phyloP scores from a whole-genome alignment of 2,797 vertebrate species.

The Lagorchestes hirsutus region DNA sequence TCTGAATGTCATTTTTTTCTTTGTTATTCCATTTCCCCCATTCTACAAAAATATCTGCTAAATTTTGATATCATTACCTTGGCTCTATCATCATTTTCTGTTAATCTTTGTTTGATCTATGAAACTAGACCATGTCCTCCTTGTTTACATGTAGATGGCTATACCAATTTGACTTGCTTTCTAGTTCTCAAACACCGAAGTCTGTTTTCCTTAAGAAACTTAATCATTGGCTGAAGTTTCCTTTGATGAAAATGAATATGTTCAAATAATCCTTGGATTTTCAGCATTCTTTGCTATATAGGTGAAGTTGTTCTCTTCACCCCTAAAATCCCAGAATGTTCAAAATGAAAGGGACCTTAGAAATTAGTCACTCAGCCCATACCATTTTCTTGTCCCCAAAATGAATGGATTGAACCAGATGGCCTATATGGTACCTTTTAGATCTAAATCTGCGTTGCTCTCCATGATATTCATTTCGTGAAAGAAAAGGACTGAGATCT shows the following conservation, averaged over 20 bases:
- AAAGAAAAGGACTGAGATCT: background rate
- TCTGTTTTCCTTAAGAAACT: background rate
- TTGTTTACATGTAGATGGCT: conserved; percentile 28
- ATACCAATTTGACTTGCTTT: background rate
- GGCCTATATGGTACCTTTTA: background rate
- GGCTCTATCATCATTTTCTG: conserved; percentile 22
- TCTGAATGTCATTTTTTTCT: background rate
- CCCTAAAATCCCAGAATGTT: too few relatives aligned
- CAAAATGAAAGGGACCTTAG: too few relatives aligned
- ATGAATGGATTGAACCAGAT: too few relatives aligned
- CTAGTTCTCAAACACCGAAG: conserved; percentile 23
- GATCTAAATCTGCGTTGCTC: background rate
- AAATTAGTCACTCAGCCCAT: too few relatives aligned
- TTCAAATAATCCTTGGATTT: conserved; percentile 13
- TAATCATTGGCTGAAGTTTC: background rate
- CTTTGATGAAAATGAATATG: background rate
- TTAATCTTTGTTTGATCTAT: background rate
- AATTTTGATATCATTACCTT: background rate
- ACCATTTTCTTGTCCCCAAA: too few relatives aligned
- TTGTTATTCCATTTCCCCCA: background rate
- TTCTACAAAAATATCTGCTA: conserved; percentile 17
- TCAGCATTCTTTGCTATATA: conserved; percentile 11
- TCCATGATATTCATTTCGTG: background rate
- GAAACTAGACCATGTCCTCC: background rate
- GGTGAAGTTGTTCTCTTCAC: too few relatives aligned